Evolutionary conservation across 2,888 invertebrate species (phyloP).

Genomic region (Molorchus minor): DNA sequence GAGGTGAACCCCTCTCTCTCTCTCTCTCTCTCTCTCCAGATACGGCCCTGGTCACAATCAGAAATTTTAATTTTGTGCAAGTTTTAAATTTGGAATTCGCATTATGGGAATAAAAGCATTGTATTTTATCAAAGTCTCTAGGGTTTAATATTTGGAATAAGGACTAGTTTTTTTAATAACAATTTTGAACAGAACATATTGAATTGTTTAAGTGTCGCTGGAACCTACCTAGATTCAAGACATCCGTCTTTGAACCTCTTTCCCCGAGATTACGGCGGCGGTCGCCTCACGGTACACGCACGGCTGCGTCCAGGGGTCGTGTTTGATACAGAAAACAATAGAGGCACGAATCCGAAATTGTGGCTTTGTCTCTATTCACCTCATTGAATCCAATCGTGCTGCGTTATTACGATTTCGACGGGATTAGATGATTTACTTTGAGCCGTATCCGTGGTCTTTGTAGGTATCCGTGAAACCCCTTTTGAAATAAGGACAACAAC

Average conservation of each 20-base stretch:
- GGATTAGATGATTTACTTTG: conserved; percentile 37
- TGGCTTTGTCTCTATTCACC: conserved; percentile 42
- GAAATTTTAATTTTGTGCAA: too few relatives aligned
- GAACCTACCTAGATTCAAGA: conserved; percentile 4
- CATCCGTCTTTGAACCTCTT: conserved; percentile 13
- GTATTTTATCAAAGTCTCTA: too few relatives aligned
- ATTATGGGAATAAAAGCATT: too few relatives aligned
- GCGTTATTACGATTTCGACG: conserved; percentile 32
- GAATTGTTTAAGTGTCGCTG: too few relatives aligned
- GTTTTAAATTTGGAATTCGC: too few relatives aligned
- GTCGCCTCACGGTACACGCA: conserved; percentile 30
- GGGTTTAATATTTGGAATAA: too few relatives aligned
- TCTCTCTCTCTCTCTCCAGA: too few relatives aligned
- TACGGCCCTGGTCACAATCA: too few relatives aligned
- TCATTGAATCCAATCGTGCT: conserved; percentile 39
- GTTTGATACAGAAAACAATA: conserved; percentile 32
- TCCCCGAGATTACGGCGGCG: conserved; percentile 25
- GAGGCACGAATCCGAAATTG: conserved; percentile 34
- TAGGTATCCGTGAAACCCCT: conserved; percentile 13
- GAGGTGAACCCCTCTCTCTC: too few relatives aligned
- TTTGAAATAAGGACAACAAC: conserved; percentile 2
- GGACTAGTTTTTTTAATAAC: too few relatives aligned
- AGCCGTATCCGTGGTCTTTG: conserved; percentile 19
- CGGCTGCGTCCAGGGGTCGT: conserved; percentile 12
- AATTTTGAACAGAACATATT: too few relatives aligned